Percentiles rank a stretch among this genome's conserved stretches.
phyloP scores from a whole-genome alignment of 2,888 invertebrate species.

The Machimus atricapillus region DNA sequence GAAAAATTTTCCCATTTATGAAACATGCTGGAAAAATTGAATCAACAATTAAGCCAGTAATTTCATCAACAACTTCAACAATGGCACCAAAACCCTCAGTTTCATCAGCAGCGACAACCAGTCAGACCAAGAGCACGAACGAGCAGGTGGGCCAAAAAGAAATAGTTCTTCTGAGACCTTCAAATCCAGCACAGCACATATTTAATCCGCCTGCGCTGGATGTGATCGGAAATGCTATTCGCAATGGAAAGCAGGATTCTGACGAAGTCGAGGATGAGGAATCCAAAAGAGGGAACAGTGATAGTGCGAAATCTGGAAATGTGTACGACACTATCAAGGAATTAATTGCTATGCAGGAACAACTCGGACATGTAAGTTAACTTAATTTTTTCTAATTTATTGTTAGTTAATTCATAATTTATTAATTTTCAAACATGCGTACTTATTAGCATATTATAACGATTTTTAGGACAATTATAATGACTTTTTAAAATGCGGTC shows the following conservation, averaged over 20 bases:
- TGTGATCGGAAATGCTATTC: conserved; percentile 51
- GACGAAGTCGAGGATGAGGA: not conserved
- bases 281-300: conserved; percentile 44
- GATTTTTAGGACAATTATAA: no score
- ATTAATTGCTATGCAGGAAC: conserved; percentile 62
- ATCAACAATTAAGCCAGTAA: conserved; percentile 23
- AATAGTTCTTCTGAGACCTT: conserved; percentile 69
- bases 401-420: not conserved
- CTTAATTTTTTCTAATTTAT: not conserved
- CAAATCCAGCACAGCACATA: conserved; percentile 62
- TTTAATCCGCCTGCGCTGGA: conserved; percentile 64
- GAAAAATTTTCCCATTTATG: conserved; percentile 45
- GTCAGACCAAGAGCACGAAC: conserved; percentile 66
- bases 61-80: conserved; percentile 28
- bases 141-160: conserved; percentile 68
- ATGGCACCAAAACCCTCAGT: conserved; percentile 22
- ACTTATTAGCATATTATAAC: not conserved
- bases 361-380: conserved; percentile 10
- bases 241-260: not conserved
- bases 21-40: not conserved
- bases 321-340: conserved; percentile 67
- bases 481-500: no score
- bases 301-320: conserved; percentile 41
- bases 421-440: no score
- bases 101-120: conserved; percentile 61